These are phyloP conservation scores for Periophthalmodon schlosseri DNA, from an alignment of 2,113 vertebrate genomes.

Conservation along the genomic window DNA sequence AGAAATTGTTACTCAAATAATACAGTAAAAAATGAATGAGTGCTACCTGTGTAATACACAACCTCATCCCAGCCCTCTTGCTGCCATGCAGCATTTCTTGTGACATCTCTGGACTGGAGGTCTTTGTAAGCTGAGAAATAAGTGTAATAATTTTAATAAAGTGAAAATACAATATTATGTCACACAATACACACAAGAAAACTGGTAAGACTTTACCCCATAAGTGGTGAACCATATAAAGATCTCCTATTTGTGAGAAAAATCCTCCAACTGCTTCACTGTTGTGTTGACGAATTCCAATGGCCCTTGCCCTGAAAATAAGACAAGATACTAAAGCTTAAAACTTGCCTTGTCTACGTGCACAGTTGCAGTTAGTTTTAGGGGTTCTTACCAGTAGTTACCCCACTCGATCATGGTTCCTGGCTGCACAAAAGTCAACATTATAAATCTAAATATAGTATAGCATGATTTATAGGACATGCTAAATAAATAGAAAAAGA, in stretches of 20 bases:
- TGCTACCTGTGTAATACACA: constrained; percentile 92
- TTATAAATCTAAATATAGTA: background rate
- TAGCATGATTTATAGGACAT: no score
- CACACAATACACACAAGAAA: background rate
- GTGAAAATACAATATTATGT: background rate
- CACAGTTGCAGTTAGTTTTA: background rate
- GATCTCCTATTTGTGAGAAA: constrained; percentile 93
- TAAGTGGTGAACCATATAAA: constrained; percentile 97
- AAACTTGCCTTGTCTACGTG: constrained; percentile 11
- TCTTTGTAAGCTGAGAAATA: constrained; percentile 88
- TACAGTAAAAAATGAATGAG: background rate
- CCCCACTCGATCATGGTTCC: constrained; percentile 99
- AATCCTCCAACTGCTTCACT: constrained; percentile 92
- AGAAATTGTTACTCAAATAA: background rate
- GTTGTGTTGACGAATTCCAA: constrained; percentile 86
- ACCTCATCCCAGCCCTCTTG: constrained; percentile 93
- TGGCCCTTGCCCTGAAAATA: constrained; percentile 86
- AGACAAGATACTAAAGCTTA: constrained; percentile 19
- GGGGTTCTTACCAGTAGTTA: constrained; percentile 90
- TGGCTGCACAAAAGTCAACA: constrained; percentile 77
- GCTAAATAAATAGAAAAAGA: no score
- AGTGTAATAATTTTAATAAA: background rate
- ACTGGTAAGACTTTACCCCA: constrained; percentile 82
- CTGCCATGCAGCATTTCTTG: constrained; percentile 90
- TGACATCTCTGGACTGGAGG: constrained; percentile 89